Percentiles rank a stretch among this genome's conserved stretches.
phyloP scores from a whole-genome alignment of 2,888 invertebrate genomes.

The Hemicrepidius hirtus region DNA sequence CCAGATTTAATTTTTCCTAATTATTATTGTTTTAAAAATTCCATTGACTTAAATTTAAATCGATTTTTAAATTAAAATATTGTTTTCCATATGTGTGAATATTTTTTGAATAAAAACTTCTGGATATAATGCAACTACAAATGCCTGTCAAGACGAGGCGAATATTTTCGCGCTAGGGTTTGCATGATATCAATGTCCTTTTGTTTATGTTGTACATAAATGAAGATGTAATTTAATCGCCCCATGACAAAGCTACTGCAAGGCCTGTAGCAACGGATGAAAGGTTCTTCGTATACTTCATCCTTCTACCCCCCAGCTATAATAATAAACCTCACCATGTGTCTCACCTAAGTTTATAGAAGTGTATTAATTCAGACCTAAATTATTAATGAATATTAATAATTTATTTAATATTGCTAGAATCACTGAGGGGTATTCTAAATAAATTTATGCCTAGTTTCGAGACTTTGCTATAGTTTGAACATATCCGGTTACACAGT shows the following conservation, averaged over 20 bases:
- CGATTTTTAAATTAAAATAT: too few species aligned
- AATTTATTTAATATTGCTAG: constrained; percentile 24
- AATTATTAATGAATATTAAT: constrained; percentile 33
- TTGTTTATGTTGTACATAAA: constrained; percentile 58
- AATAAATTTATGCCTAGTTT: constrained; percentile 34
- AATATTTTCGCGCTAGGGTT: constrained; percentile 54
- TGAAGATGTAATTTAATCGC: constrained; percentile 58
- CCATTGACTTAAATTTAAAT: too few species aligned
- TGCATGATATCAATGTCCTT: constrained; percentile 57
- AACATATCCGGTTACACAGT: constrained; percentile 46
- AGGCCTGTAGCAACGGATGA: constrained; percentile 52
- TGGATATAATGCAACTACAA: constrained; percentile 40
- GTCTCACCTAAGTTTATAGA: constrained; percentile 34
- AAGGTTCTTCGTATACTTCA: constrained; percentile 51
- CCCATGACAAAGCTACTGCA: constrained; percentile 54
- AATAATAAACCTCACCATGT: constrained; percentile 40
- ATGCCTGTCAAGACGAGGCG: constrained; percentile 54
- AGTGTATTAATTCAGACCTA: constrained; percentile 32
- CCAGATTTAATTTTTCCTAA: too few species aligned
- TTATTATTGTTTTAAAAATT: too few species aligned
- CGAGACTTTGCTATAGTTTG: constrained; percentile 32
- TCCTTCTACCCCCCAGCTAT: constrained; percentile 44
- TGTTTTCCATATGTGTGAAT: constrained; percentile 12
- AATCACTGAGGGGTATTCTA: constrained; percentile 8
- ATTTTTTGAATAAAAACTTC: constrained; percentile 33